Percentiles rank a stretch among this genome's conserved stretches.
phyloP scores from a whole-genome alignment of 2,113 vertebrate genomes.

The Alligator mississippiensis region DNA sequence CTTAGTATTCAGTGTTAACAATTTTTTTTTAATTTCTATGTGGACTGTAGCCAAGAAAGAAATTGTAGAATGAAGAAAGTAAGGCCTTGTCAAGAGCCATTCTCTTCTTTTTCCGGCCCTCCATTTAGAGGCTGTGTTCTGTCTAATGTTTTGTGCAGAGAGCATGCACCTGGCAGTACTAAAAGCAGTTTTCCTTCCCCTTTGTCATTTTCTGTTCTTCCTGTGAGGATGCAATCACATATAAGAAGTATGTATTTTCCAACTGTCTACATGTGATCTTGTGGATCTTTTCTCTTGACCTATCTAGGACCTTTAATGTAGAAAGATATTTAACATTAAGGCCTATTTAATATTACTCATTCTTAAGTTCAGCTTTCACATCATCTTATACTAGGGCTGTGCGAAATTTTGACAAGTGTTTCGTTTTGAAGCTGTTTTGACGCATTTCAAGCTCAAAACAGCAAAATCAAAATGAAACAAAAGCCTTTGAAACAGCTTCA shows the following conservation, averaged over 20 bases:
- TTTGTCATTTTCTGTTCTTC: background rate
- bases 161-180: background rate
- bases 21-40: background rate
- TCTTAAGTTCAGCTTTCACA: background rate
- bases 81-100: background rate
- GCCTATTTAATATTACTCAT: background rate
- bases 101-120: background rate
- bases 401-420: too few relatives aligned
- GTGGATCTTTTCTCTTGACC: background rate
- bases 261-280: background rate
- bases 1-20: background rate
- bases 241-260: background rate
- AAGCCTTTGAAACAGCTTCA: too few relatives aligned
- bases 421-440: too few relatives aligned
- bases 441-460: too few relatives aligned
- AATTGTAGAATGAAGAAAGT: background rate
- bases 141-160: background rate
- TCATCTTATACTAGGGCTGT: background rate
- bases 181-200: background rate
- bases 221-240: background rate
- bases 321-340: background rate
- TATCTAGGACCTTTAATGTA: background rate
- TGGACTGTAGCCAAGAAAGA: background rate
- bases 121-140: background rate
- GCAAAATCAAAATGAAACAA: too few relatives aligned